A percentile compares a stretch with the other conserved stretches of the same genome.
These are phyloP conservation scores for Erethizon dorsatum DNA, from an alignment of 2,797 vertebrate species.

Conservation along the genomic window DNA sequence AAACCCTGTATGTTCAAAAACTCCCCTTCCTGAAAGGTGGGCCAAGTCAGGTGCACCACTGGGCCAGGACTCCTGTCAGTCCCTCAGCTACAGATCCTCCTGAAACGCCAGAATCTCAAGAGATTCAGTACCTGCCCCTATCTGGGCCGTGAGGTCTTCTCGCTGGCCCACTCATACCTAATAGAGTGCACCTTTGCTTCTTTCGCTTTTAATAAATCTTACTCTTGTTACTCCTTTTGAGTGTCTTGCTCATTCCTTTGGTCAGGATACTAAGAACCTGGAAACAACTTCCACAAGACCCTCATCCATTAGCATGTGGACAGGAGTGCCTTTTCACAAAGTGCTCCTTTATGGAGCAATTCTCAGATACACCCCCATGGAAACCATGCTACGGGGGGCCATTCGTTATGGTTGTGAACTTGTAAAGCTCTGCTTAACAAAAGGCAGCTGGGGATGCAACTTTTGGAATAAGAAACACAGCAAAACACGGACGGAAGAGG, in stretches of 20 bases:
- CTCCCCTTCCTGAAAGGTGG: background rate
- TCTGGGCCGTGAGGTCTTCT: background rate
- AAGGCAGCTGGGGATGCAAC: too few relatives aligned
- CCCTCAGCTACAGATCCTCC: background rate
- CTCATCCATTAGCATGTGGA: background rate
- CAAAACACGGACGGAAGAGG: fast-evolving
- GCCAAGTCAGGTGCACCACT: background rate
- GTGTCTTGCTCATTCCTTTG: background rate
- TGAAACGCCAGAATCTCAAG: background rate
- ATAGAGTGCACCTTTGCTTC: background rate
- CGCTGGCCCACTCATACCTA: background rate
- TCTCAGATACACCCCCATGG: background rate
- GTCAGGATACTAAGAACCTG: background rate
- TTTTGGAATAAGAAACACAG: fast-evolving
- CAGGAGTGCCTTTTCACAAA: background rate
- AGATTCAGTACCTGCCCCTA: background rate
- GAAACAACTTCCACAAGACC: background rate
- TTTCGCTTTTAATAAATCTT: background rate
- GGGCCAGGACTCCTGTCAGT: background rate
- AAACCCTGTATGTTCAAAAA: background rate
- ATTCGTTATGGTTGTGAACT: background rate
- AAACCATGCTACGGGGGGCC: background rate
- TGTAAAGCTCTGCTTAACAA: background rate
- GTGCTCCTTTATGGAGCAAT: too few relatives aligned
- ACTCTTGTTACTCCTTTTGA: background rate